Evolutionary conservation across 2,113 vertebrate genomes (phyloP).

Genomic region (Ellobius talpinus): DNA sequence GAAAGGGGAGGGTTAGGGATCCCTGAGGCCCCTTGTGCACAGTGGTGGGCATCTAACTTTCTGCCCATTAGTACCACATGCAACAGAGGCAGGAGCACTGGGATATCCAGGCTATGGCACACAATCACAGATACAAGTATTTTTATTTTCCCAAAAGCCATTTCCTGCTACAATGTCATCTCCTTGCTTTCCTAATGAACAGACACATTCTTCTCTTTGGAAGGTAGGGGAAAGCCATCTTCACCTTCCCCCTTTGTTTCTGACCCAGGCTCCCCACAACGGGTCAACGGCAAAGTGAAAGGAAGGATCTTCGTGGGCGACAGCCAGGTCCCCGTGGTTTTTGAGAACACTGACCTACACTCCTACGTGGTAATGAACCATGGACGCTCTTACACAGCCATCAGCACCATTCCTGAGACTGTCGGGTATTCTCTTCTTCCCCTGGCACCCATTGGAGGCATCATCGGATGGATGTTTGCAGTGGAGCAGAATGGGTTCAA

Average conservation of each 20-base stretch:
- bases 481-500: slow-evolving; percentile 94
- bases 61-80: neutral
- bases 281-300: slow-evolving; percentile 95
- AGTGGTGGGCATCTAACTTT: neutral
- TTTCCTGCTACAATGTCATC: neutral
- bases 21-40: neutral
- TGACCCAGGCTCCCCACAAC: slow-evolving; percentile 93
- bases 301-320: slow-evolving; percentile 92
- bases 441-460: slow-evolving; percentile 91
- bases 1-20: neutral
- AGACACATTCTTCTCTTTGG: neutral
- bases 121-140: no score
- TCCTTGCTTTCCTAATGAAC: neutral
- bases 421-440: slow-evolving; percentile 93
- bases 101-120: neutral
- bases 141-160: neutral
- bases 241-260: neutral
- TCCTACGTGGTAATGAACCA: slow-evolving; percentile 97
- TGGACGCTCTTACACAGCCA: slow-evolving; percentile 95
- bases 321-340: slow-evolving; percentile 86
- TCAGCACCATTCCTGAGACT: slow-evolving; percentile 92
- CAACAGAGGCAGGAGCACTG: neutral
- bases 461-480: slow-evolving; percentile 98
- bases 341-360: slow-evolving; percentile 95
- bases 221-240: neutral